These are phyloP conservation scores for Drosophila mimica DNA, from an alignment of 2,888 invertebrate genomes.

Conservation along the genomic window DNA sequence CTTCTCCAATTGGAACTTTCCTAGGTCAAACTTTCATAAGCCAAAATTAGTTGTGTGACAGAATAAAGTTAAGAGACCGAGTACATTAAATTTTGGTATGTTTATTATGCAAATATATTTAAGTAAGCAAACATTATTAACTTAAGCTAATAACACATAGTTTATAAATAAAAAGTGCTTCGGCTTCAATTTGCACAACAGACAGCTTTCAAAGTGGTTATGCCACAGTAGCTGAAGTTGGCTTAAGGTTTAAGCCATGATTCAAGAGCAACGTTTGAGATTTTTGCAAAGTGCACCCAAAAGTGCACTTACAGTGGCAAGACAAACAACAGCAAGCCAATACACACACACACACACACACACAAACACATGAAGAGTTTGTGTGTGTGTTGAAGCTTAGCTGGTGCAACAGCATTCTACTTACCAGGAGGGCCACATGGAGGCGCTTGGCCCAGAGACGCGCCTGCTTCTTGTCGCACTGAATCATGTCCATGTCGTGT, in stretches of 20 bases:
- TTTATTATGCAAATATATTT: too few species aligned
- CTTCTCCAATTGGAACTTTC: neutral
- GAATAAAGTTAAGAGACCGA: neutral
- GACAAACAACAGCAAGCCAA: slow-evolving; percentile 66
- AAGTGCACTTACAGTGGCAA: slow-evolving; percentile 72
- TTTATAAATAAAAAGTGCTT: slow-evolving; percentile 7
- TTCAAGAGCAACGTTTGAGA: slow-evolving; percentile 53
- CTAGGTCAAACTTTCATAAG: neutral
- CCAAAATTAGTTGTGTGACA: neutral
- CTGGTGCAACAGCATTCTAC: slow-evolving; percentile 51
- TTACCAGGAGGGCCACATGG: slow-evolving; percentile 90
- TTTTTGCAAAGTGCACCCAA: slow-evolving; percentile 65
- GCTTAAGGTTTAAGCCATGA: slow-evolving; percentile 52
- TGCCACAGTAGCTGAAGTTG: slow-evolving; percentile 30
- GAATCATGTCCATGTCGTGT: slow-evolving; percentile 95
- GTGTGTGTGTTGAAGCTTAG: slow-evolving; percentile 42
- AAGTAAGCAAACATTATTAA: neutral
- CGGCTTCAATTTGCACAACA: slow-evolving; percentile 18
- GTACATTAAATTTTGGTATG: neutral
- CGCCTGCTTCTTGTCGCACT: slow-evolving; percentile 93
- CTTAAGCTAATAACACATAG: neutral
- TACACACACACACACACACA: slow-evolving; percentile 21
- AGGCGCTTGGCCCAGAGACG: slow-evolving; percentile 93
- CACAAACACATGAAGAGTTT: slow-evolving; percentile 1
- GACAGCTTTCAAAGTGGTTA: slow-evolving; percentile 13